Conservation (phyloP, 2,888 invertebrate genomes). For the Syrista parreyssii region DNA sequence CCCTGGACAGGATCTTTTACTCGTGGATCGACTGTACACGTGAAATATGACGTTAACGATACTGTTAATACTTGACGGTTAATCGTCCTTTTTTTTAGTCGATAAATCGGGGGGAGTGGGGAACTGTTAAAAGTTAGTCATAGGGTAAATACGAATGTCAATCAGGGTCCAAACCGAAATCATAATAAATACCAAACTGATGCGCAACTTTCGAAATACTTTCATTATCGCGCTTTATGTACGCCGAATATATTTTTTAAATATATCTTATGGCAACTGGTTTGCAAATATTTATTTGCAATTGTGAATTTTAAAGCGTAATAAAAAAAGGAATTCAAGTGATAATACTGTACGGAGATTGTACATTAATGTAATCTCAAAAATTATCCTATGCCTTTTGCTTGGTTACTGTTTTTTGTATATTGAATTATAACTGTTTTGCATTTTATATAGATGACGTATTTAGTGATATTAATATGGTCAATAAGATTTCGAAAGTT, state of each 20-base stretch:
- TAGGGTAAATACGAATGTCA: constrained; percentile 31
- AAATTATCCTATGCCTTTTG: not conserved
- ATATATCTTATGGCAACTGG: too few relatives aligned
- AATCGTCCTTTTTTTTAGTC: constrained; percentile 17
- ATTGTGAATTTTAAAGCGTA: not conserved
- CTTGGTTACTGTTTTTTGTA: not conserved
- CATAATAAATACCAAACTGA: not conserved
- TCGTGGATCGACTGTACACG: constrained; percentile 12
- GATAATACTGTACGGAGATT: not conserved
- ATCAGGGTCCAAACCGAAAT: constrained; percentile 37
- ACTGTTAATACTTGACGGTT: constrained; percentile 40
- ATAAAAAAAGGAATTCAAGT: not conserved
- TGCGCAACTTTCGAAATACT: not conserved
- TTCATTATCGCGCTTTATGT: not conserved
- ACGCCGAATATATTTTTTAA: too few relatives aligned
- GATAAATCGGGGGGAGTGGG: constrained; percentile 7
- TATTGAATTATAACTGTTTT: not conserved
- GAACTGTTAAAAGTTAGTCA: constrained; percentile 23
- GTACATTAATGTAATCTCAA: not conserved
- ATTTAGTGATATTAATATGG: too few relatives aligned
- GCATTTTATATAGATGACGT: not conserved
- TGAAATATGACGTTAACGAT: constrained; percentile 22
- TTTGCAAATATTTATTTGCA: too few relatives aligned
- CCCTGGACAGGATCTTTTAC: not conserved
- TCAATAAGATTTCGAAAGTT: not conserved